A percentile compares a stretch with the other conserved stretches of the same genome.
These are phyloP conservation scores for Gephyroberyx darwinii DNA, from an alignment of 2,797 vertebrate genomes.

Conservation along the genomic window DNA sequence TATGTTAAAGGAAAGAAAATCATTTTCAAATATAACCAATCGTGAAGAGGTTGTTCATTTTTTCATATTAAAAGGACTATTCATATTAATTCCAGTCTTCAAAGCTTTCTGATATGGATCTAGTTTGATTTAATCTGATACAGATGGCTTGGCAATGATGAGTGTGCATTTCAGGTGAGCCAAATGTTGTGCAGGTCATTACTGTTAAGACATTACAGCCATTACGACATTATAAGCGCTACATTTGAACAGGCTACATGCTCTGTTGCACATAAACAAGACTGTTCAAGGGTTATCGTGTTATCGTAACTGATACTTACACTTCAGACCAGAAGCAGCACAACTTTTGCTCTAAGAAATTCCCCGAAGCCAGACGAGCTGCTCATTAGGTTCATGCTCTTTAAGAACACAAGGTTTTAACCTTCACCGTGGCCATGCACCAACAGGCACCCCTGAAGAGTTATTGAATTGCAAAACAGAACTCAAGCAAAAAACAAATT, in stretches of 20 bases:
- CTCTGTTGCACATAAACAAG: constrained; percentile 37
- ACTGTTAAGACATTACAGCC: constrained; percentile 13
- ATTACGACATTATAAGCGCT: background rate
- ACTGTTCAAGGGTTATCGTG: constrained; percentile 10
- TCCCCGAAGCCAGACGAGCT: constrained; percentile 52
- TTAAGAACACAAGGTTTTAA: constrained; percentile 68
- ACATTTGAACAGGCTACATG: constrained; percentile 38
- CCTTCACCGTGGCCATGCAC: constrained; percentile 72
- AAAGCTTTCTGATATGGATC: background rate
- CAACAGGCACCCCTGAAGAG: constrained; percentile 59
- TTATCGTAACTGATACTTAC: constrained; percentile 64
- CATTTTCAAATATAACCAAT: background rate
- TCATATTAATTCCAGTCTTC: background rate
- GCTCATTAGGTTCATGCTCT: constrained; percentile 71
- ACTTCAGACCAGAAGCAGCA: constrained; percentile 40
- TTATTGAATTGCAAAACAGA: constrained; percentile 63
- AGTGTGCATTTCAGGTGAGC: background rate
- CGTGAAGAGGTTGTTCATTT: background rate
- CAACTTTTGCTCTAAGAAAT: constrained; percentile 52
- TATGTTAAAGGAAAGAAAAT: background rate
- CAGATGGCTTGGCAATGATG: background rate
- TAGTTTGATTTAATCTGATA: constrained; percentile 6
- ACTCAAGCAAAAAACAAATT: constrained; percentile 46
- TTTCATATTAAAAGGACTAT: background rate
- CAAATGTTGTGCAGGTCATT: constrained; percentile 10